Evolutionary conservation across 2,113 vertebrate species (phyloP), one percentile per base, ranked within the genome.

Genomic region (Pithys albifrons): DNA sequence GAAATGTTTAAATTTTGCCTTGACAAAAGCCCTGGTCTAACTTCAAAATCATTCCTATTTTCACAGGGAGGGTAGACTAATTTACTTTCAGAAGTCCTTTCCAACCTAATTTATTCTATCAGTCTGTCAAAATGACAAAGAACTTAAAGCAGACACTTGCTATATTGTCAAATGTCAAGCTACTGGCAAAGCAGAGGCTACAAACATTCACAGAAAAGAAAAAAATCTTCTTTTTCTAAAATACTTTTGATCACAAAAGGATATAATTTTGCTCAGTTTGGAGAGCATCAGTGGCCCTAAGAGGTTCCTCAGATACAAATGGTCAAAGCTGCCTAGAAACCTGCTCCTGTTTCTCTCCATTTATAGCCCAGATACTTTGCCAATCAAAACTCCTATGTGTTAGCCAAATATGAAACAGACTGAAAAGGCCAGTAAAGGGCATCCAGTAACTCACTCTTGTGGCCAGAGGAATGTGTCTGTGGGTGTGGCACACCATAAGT

Each of bases 391-490:
- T 91, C 91, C 51, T 43, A 52, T 31, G 33, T 23, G 45, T 93
- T 80, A 96, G 33, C 59, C 66, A 95, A 95, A 86, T 43, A 77
- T 16, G 51, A 96, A 96, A 80, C 58, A 91, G 89, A 93, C 41
- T 94, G 75, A 85, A 93, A 85, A 67, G 64, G 49, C 66, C 43
- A 80, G 37, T 31, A 92, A 95, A 76, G 54, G 48, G 66, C 35
- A 86, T 19, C 8, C 55, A 78, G 81, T 59, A 84, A 71, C 22
- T 62, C 83, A 65, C 57, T 45, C 65, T 54, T 72, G 16, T 43
- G 77, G 55, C 45, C 71, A 58, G 33, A 55, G 17, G 64, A 88
- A 71, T 67, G n/a, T 61, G 45, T 58, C 58, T 80, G 41, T 88
- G 19, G 64, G 27, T 17, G 22, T 66, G 64, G 41, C 28, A 46